Percentiles rank a stretch among this genome's conserved stretches.
These are phyloP conservation scores for Pristionchus exspectatus DNA, from an alignment of 2,888 invertebrate genomes.

Conservation along the genomic window DNA sequence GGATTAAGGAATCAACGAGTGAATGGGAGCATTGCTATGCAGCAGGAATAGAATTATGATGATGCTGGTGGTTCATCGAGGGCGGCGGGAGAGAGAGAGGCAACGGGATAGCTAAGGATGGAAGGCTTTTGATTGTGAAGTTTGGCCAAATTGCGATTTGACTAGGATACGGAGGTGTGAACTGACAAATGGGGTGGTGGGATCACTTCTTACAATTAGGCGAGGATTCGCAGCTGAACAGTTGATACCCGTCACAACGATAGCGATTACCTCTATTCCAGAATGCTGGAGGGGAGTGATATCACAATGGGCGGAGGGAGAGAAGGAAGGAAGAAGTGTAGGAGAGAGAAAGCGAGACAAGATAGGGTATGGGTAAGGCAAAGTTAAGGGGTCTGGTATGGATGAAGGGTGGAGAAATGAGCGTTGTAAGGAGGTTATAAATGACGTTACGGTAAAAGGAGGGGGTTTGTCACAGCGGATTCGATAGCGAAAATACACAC, in stretches of 20 bases:
- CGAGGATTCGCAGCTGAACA: not conserved
- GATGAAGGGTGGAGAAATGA: not conserved
- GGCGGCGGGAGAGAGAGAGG: not conserved
- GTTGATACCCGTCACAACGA: conserved; percentile 26
- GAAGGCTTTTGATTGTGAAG: not conserved
- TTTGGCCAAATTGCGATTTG: conserved; percentile 23
- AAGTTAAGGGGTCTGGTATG: conserved; percentile 9
- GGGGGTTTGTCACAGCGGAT: conserved; percentile 19
- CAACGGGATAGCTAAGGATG: not conserved
- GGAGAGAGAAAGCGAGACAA: not conserved
- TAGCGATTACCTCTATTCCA: conserved; percentile 49
- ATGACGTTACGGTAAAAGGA: not conserved
- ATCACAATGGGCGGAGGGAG: not conserved
- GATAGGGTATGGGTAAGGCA: not conserved
- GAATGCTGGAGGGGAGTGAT: conserved; percentile 23
- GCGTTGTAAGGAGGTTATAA: not conserved
- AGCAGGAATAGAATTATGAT: conserved; percentile 20
- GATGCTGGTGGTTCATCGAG: not conserved
- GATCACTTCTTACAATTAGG: not conserved
- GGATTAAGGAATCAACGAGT: not conserved
- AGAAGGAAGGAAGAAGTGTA: not conserved
- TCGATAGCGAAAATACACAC: not conserved
- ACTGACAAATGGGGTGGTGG: not conserved
- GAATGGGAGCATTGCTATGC: not conserved
- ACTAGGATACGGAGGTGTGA: not conserved